Base-by-base conservation (phyloP, 1,140 invertebrate species). In the Leptestheria dahalacensis region DNA sequence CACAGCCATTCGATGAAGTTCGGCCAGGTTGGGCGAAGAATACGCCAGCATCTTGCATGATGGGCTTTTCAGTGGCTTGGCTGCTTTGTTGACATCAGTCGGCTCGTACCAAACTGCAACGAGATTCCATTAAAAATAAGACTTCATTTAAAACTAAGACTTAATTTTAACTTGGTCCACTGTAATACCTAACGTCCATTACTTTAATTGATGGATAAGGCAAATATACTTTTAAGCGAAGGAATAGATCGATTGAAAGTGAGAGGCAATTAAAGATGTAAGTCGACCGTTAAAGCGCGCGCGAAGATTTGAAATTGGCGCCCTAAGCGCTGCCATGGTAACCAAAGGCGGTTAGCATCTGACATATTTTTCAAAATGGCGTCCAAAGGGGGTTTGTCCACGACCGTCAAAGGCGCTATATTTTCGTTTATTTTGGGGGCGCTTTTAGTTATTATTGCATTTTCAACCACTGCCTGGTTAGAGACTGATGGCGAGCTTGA, bases 21-120 rank as follows among this genome's bases (percentile, higher is more conserved):
- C 86, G 46, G 75, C 73, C 11, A 86, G 63, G 72, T 88, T 90
- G 12, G 86, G 86, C 4, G 85, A 82, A 0, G 80, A 74, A 63
- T 79, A 81, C 2, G 73, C 74, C 33, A 88, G 68, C 20, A 49
- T 20, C 52, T 72, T 72, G 64, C 73, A 76, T 0, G 68, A 65
- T 2, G 68, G 33, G 12, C 67, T 65, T 41, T 72, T 54, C 62
- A 83, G 81, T 2, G 80, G 77, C 65, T 81, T 81, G 0, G 63
- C 61, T 0, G 79, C 77, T 62, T 80, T 78, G 48, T 71, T 69
- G 33, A 79, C 67, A 64, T 84, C 82, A 3, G 83, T 84, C 21
- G 82, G 82, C 66, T 85, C 82, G 69, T 78, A 84, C 70, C 81
- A 82, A 1, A 83, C 81, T 83, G 69, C 59, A 60, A 63, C 6